These are phyloP conservation scores for Palythoa heliodiscus DNA, from an alignment of 92 coral and sea anemone genomes.

Conservation along the genomic window DNA sequence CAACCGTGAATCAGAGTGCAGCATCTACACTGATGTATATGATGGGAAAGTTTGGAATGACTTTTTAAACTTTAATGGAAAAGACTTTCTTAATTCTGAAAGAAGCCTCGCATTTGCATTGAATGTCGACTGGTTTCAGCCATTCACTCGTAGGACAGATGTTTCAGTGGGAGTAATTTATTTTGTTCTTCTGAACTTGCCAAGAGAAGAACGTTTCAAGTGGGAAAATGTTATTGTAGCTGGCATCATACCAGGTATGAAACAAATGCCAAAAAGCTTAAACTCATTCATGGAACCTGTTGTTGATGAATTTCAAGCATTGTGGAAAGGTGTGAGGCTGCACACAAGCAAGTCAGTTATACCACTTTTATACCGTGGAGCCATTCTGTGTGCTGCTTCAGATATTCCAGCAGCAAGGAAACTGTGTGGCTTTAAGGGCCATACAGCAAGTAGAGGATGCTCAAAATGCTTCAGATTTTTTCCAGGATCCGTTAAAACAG, in stretches of 20 bases:
- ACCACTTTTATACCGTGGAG: constrained; percentile 51
- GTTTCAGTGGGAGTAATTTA: constrained; percentile 68
- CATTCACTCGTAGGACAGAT: constrained; percentile 60
- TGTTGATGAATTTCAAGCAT: constrained; percentile 49
- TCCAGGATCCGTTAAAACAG: constrained; percentile 56
- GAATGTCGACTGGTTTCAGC: constrained; percentile 79
- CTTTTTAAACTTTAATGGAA: constrained; percentile 50
- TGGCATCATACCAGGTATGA: constrained; percentile 60
- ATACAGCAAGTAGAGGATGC: constrained; percentile 49
- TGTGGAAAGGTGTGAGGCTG: constrained; percentile 53
- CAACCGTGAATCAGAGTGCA: constrained; percentile 24
- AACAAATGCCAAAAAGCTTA: constrained; percentile 47
- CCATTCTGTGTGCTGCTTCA: constrained; percentile 52
- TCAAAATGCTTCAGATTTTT: constrained; percentile 57
- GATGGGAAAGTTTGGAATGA: constrained; percentile 67
- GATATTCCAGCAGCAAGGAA: constrained; percentile 60
- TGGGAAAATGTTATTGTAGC: constrained; percentile 56
- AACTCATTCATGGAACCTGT: constrained; percentile 56
- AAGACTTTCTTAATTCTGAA: constrained; percentile 47
- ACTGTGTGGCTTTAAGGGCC: constrained; percentile 59
- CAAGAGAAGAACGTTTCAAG: constrained; percentile 54
- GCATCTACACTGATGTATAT: constrained; percentile 45
- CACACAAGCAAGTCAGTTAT: constrained; percentile 38
- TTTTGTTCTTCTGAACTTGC: constrained; percentile 65
- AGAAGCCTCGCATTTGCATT: constrained; percentile 61